phyloP scores from a whole-genome alignment of 2,113 vertebrate genomes.

The Syrmaticus mikado region DNA sequence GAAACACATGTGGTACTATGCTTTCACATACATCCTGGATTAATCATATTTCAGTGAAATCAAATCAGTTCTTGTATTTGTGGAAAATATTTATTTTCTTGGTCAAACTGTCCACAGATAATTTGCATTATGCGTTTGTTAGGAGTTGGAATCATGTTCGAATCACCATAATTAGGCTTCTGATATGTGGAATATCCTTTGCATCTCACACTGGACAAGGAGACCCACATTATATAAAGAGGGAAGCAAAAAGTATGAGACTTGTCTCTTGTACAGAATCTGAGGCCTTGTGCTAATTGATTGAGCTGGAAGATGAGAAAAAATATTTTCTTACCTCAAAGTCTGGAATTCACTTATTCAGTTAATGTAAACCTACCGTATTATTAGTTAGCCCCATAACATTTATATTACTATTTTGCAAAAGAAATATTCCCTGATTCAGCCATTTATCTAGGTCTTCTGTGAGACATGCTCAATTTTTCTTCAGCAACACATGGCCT shows the following conservation, averaged over 20 bases:
- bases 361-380: constrained; percentile 51
- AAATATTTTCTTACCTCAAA: constrained; percentile 18
- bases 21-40: not conserved
- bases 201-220: not conserved
- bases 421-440: constrained; percentile 22
- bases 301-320: constrained; percentile 48
- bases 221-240: not conserved
- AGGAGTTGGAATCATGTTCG: not conserved
- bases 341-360: constrained; percentile 46
- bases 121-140: not conserved
- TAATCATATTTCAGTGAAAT: not conserved
- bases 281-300: constrained; percentile 22
- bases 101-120: not conserved
- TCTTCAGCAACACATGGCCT: not conserved
- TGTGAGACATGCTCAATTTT: not conserved
- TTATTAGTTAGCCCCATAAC: constrained; percentile 40
- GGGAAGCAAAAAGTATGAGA: not conserved
- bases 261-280: constrained; percentile 11
- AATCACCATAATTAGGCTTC: not conserved
- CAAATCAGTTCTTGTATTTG: not conserved
- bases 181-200: not conserved
- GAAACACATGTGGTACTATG: not conserved
- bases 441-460: not conserved
- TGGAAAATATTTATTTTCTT: not conserved
- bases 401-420: constrained; percentile 39